These are phyloP conservation scores for Melangyna quadrimaculata DNA, from an alignment of 2,888 invertebrate genomes.

Conservation along the genomic window DNA sequence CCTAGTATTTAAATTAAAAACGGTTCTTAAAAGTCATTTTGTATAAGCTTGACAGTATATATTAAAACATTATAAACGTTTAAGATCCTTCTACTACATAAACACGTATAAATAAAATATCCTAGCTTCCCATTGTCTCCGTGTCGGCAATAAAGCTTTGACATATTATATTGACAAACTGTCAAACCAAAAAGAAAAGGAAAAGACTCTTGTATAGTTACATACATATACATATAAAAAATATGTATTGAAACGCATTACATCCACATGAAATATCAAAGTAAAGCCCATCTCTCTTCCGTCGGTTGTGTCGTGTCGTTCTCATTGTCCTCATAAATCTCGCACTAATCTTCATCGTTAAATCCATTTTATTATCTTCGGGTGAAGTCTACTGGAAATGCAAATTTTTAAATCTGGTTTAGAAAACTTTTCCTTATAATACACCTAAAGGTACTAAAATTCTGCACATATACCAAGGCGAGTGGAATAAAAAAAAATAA, in stretches of 20 bases:
- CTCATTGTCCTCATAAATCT: constrained; percentile 18
- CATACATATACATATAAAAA: not conserved
- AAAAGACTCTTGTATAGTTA: not conserved
- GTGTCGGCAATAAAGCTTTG: not conserved
- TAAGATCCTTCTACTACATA: not conserved
- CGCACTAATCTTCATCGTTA: constrained; percentile 39
- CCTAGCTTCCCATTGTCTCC: not conserved
- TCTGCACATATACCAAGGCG: not conserved
- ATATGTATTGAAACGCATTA: constrained; percentile 18
- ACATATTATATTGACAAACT: constrained; percentile 17
- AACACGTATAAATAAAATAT: not conserved
- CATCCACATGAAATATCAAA: constrained; percentile 53
- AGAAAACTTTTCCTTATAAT: constrained; percentile 7
- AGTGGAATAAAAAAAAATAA: not conserved
- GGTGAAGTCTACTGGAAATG: constrained; percentile 32
- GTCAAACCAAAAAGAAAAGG: not conserved
- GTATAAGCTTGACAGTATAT: not conserved
- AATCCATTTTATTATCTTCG: constrained; percentile 25
- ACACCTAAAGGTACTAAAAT: not conserved
- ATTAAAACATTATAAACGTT: not conserved
- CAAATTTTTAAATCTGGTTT: constrained; percentile 38
- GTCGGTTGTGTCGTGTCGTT: no score
- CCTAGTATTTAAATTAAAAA: no score
- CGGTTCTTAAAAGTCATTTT: not conserved
- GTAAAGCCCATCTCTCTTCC: constrained; percentile 13